A percentile compares a stretch with the other conserved stretches of the same genome.
Evolutionary conservation across 2,888 invertebrate species (phyloP).

Genomic region (Apamea anceps): DNA sequence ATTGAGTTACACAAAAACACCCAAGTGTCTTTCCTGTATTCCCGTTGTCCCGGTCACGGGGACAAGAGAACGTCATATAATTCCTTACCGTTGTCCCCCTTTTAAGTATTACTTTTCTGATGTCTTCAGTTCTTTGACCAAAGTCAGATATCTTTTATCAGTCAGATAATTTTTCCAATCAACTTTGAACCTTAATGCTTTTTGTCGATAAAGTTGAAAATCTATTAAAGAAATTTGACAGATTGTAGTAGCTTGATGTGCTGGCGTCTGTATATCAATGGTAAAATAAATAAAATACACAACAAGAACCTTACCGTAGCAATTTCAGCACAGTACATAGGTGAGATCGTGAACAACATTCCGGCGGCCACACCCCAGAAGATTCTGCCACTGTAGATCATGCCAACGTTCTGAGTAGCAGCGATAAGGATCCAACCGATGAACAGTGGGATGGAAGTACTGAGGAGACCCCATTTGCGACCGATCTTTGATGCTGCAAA

Average conservation of each 20-base stretch:
- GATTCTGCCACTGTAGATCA: slow-evolving; percentile 90
- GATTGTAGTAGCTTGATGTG: no score
- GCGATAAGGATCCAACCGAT: slow-evolving; percentile 93
- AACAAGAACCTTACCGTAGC: slow-evolving; percentile 90
- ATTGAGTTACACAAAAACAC: background rate
- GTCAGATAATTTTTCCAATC: no score
- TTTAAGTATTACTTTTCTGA: background rate
- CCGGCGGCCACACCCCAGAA: slow-evolving; percentile 92
- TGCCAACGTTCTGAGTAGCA: slow-evolving; percentile 85
- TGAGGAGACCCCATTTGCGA: slow-evolving; percentile 92
- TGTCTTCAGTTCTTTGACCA: background rate
- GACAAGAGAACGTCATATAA: no score
- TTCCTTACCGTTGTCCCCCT: no score
- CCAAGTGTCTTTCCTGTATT: background rate
- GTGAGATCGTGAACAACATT: slow-evolving; percentile 93
- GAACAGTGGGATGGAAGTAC: slow-evolving; percentile 92
- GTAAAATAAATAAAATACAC: background rate
- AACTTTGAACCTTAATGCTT: no score
- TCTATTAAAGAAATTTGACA: no score
- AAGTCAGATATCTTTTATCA: no score
- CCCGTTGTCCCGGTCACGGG: no score
- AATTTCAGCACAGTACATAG: slow-evolving; percentile 97
- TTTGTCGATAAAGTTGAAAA: no score
- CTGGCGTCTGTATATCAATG: no score
- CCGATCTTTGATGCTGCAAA: slow-evolving; percentile 92